A percentile compares a stretch with the other conserved stretches of the same genome.
These are phyloP conservation scores for Hystrix brachyura DNA, from an alignment of 2,113 vertebrate species.

Conservation along the genomic window DNA sequence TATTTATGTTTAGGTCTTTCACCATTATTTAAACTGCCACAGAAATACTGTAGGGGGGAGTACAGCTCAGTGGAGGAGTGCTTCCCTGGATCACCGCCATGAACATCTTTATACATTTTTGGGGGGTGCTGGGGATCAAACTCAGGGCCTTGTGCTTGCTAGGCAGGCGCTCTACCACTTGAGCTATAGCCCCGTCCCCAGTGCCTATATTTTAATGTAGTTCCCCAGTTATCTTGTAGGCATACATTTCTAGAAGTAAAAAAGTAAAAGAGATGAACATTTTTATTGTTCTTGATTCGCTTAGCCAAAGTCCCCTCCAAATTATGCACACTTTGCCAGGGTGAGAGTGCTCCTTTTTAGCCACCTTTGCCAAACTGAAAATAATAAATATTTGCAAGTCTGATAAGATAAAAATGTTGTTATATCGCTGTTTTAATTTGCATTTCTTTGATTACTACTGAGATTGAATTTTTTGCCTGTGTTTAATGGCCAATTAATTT, in stretches of 20 bases:
- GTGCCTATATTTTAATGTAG: not conserved
- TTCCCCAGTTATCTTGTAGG: not conserved
- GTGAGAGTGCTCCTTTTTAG: not conserved
- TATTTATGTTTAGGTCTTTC: not conserved
- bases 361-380: not conserved
- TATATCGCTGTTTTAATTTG: constrained; percentile 26
- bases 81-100: not conserved
- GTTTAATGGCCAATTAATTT: constrained; percentile 54
- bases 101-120: not conserved
- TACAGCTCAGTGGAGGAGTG: not conserved
- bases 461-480: constrained; percentile 36
- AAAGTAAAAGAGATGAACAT: not conserved
- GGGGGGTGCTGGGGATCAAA: too few relatives aligned
- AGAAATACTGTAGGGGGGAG: not conserved
- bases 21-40: not conserved
- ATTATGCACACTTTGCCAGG: not conserved
- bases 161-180: too few relatives aligned
- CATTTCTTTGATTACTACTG: not conserved
- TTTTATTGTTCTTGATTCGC: not conserved
- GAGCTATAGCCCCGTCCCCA: too few relatives aligned
- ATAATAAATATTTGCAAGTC: constrained; percentile 8
- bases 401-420: not conserved
- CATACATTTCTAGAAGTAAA: constrained; percentile 10
- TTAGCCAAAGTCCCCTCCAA: not conserved
- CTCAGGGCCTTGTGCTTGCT: too few relatives aligned